Percentiles rank a stretch among this genome's conserved stretches.
These are phyloP conservation scores for Heteropelma amictum DNA, from an alignment of 2,888 invertebrate species.

Conservation along the genomic window DNA sequence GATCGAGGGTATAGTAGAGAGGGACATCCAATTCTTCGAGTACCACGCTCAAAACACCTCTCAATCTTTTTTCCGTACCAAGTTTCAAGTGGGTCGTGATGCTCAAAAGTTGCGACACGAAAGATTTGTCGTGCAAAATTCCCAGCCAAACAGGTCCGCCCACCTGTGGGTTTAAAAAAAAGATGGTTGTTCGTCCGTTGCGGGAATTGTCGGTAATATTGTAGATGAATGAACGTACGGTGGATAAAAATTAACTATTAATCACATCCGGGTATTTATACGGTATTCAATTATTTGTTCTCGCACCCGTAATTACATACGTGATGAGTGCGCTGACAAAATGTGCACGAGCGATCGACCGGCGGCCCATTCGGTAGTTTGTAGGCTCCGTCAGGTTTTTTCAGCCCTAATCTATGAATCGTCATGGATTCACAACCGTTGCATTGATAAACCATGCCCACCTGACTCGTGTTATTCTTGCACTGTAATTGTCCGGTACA, in stretches of 20 bases:
- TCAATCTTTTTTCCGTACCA: conserved; percentile 86
- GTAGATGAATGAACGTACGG: too few relatives aligned
- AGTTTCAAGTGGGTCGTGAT: conserved; percentile 78
- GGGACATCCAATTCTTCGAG: conserved; percentile 93
- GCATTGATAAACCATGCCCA: conserved; percentile 93
- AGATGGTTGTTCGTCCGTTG: too few relatives aligned
- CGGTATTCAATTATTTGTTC: neutral
- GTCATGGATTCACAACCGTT: conserved; percentile 91
- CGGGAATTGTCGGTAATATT: too few relatives aligned
- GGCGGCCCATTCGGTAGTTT: conserved; percentile 85
- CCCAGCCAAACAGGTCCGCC: conserved; percentile 98
- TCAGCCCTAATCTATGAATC: conserved; percentile 87
- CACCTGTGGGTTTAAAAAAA: too few relatives aligned
- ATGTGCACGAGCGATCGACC: conserved; percentile 83
- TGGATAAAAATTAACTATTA: too few relatives aligned
- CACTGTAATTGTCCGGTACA: conserved; percentile 89
- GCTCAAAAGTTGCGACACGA: conserved; percentile 85
- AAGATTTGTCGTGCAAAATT: conserved; percentile 88
- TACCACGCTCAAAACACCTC: conserved; percentile 89
- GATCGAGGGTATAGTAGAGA: conserved; percentile 91
- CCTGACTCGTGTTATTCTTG: conserved; percentile 91
- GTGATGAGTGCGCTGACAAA: conserved; percentile 88
- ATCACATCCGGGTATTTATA: too few relatives aligned
- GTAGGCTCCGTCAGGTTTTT: conserved; percentile 81
- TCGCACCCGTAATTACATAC: conserved; percentile 77